Evolutionary conservation across 2,797 vertebrate genomes (phyloP), one percentile per base, ranked within the genome.

Genomic region (Spatula clypeata): DNA sequence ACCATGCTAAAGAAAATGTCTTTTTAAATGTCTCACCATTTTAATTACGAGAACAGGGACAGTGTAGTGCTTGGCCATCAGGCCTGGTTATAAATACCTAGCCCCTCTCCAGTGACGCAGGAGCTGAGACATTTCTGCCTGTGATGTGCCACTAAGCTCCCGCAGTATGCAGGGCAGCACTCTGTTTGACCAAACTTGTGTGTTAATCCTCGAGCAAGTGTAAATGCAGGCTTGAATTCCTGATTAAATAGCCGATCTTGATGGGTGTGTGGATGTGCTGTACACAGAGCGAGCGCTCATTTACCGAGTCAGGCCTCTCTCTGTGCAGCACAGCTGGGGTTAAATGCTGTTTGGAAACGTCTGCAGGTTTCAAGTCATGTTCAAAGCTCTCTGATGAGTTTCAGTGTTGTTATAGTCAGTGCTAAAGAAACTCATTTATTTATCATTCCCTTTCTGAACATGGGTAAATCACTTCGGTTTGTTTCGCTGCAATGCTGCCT

Each of bases 231-330:
- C 1, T 0, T 5, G 3, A 51, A 38, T 27, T 42, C 5, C 3
- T 11, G 6, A 3, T 4, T 1, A 36, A 32, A 55, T 10, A 5
- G 7, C 60, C n/a, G 19, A 1, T 29, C 24, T 45, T 32, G 14
- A 51, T 6, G 53, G 47, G 55, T 2, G 0, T 13, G 1, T 27
- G 1, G 3, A 6, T 2, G 51, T 36, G 17, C 13, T 44, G 66
- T 70, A 4, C 16, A 1, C 21, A 26, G 45, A 26, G n/a, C 66
- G 9, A 0, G 4, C 0, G 0, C 8, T 45, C 8, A 8, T 71
- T 66, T 36, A 1, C 77, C 11, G 23, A 45, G 3, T 3, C n/a
- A 26, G 36, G 9, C 12, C 29, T 14, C 36, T 64, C 19, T 14
- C 18, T 2, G 40, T 12, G 32, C 31, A 8, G 51, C 23, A 7